Evolutionary conservation across 2,888 invertebrate species (phyloP).

Genomic region (Artemia sinica): DNA sequence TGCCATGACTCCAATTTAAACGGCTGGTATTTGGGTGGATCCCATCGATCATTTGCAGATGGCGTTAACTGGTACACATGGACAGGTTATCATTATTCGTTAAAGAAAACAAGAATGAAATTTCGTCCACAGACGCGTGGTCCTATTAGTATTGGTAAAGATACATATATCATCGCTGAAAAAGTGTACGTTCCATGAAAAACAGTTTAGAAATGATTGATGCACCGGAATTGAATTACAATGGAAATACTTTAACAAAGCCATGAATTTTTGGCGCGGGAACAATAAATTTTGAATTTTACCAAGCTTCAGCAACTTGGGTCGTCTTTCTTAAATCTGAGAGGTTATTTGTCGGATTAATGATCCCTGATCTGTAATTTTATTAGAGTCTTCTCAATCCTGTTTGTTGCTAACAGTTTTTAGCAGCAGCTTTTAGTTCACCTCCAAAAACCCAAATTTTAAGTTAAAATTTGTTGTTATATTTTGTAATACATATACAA

Average conservation of each 20-base stretch:
- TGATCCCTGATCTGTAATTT: too few relatives aligned
- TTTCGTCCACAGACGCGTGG: slow-evolving; percentile 23
- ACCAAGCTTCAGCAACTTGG: too few relatives aligned
- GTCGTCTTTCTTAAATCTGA: too few relatives aligned
- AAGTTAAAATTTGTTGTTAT: too few relatives aligned
- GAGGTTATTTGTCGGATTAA: too few relatives aligned
- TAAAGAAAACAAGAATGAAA: slow-evolving; percentile 24
- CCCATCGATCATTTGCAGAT: slow-evolving; percentile 28
- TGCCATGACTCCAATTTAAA: slow-evolving; percentile 26
- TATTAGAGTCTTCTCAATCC: too few relatives aligned
- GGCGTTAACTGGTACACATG: slow-evolving; percentile 29
- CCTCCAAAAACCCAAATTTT: too few relatives aligned
- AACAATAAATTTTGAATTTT: too few relatives aligned
- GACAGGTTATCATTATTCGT: slow-evolving; percentile 28
- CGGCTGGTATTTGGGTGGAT: slow-evolving; percentile 25
- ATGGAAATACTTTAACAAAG: slow-evolving; percentile 1
- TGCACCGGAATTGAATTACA: not conserved
- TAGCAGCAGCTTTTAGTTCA: too few relatives aligned
- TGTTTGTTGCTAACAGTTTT: too few relatives aligned
- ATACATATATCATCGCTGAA: slow-evolving; percentile 23
- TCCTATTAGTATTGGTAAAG: slow-evolving; percentile 23
- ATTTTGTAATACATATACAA: too few relatives aligned
- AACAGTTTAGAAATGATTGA: slow-evolving; percentile 8
- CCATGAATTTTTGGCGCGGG: not conserved
- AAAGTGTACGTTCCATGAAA: not conserved